Evolutionary conservation across 2,113 vertebrate species (phyloP).

Genomic region (Leucosticte australis): DNA sequence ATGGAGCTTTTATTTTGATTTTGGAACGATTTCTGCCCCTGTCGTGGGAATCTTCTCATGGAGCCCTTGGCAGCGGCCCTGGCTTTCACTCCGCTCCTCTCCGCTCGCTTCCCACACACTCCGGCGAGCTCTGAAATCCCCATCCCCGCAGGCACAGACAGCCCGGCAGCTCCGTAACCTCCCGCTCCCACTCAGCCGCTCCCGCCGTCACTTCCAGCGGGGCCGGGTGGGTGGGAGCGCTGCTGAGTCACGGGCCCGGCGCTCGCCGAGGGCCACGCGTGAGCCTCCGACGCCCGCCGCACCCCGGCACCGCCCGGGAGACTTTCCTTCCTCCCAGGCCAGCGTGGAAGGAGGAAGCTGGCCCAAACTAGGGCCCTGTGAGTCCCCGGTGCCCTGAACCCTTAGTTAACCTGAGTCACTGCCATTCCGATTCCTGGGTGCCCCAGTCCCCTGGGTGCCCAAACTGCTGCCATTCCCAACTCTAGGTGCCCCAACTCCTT

Average conservation of each 20-base stretch:
- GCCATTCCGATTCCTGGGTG: rapidly evolving
- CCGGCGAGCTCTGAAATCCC: background rate
- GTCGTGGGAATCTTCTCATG: background rate
- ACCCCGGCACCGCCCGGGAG: background rate
- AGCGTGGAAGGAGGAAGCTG: rapidly evolving
- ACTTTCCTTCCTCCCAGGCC: background rate
- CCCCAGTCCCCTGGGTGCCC: rapidly evolving
- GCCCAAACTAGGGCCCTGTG: rapidly evolving
- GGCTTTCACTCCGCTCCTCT: conserved; percentile 8
- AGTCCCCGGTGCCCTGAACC: rapidly evolving
- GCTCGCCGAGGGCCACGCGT: background rate
- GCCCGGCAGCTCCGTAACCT: conserved; percentile 26
- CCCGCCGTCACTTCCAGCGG: background rate
- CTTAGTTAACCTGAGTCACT: too few species aligned
- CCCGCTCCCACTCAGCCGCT: conserved; percentile 8
- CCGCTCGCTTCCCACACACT: conserved; percentile 9
- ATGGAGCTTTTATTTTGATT: background rate
- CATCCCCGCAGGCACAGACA: background rate
- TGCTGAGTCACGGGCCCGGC: conserved; percentile 28
- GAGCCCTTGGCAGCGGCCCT: conserved; percentile 27
- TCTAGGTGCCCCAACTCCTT: too few species aligned
- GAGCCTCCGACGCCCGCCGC: background rate
- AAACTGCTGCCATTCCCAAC: background rate
- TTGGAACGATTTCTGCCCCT: background rate
- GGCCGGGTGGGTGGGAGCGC: conserved; percentile 12